A percentile compares a stretch with the other conserved stretches of the same genome.
These are phyloP conservation scores for Oenanthe oenanthe DNA, from an alignment of 2,113 vertebrate genomes.

Conservation along the genomic window DNA sequence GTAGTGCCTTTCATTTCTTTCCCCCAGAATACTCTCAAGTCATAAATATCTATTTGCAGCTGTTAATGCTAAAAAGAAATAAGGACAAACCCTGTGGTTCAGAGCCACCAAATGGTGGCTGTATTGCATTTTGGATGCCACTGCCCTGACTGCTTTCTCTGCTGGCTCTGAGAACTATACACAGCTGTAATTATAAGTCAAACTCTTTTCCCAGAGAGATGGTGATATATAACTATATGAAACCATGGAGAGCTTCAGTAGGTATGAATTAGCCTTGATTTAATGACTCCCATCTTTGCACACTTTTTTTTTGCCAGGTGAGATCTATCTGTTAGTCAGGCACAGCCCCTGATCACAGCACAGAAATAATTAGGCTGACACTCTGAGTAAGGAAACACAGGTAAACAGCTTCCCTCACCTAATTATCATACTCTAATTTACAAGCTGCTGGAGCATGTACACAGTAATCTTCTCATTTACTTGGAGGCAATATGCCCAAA, in stretches of 20 bases:
- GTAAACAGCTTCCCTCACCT: conserved; percentile 35
- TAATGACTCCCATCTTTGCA: background rate
- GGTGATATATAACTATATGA: background rate
- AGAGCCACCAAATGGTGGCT: background rate
- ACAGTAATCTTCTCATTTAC: conserved; percentile 40
- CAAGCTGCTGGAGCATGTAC: conserved; percentile 23
- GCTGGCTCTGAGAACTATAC: background rate
- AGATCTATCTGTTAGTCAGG: background rate
- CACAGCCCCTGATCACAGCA: background rate
- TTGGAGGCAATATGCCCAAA: conserved; percentile 51
- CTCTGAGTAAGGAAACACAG: background rate
- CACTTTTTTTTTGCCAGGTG: background rate
- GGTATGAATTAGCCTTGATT: background rate
- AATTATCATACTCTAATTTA: conserved; percentile 55
- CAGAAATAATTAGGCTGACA: background rate
- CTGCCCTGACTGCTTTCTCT: background rate
- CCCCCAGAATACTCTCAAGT: background rate
- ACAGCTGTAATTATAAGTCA: background rate
- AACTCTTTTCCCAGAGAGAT: background rate
- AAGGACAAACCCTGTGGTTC: background rate
- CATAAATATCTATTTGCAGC: background rate
- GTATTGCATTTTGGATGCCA: background rate
- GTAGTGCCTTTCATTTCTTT: background rate
- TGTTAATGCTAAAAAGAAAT: background rate
- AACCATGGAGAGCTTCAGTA: background rate